These are phyloP conservation scores for Encarsia formosa DNA, from an alignment of 2,888 invertebrate species.

Conservation along the genomic window DNA sequence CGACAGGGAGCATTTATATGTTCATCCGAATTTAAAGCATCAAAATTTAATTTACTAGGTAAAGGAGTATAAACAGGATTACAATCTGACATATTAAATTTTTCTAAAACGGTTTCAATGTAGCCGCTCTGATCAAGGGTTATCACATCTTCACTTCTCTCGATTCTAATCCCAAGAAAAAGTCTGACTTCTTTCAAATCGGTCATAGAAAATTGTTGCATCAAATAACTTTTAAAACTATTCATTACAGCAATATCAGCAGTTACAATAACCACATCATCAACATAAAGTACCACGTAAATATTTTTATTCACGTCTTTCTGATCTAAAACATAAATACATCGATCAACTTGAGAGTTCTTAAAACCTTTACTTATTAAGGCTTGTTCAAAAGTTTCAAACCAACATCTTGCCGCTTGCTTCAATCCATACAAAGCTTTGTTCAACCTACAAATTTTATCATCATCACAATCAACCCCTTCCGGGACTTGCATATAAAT, in stretches of 20 bases:
- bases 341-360: background rate
- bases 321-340: background rate
- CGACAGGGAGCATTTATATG: no score
- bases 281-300: no score
- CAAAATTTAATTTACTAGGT: conserved; percentile 4
- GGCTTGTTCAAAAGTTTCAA: no score
- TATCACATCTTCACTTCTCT: conserved; percentile 4
- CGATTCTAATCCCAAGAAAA: conserved; percentile 4
- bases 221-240: conserved; percentile 14
- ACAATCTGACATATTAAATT: conserved; percentile 19
- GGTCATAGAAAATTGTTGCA: conserved; percentile 7
- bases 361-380: background rate
- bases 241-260: conserved; percentile 6
- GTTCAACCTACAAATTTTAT: no score
- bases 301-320: background rate
- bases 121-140: conserved; percentile 17
- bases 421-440: no score
- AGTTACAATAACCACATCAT: conserved; percentile 9
- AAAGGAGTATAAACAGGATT: conserved; percentile 11
- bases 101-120: conserved; percentile 14
- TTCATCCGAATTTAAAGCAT: conserved; percentile 1
- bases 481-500: no score
- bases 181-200: conserved; percentile 15
- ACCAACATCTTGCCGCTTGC: no score
- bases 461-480: no score